A percentile compares a stretch with the other conserved stretches of the same genome.
These are phyloP conservation scores for Cerastoderma edule DNA, from an alignment of 2,888 invertebrate genomes.

Conservation along the genomic window DNA sequence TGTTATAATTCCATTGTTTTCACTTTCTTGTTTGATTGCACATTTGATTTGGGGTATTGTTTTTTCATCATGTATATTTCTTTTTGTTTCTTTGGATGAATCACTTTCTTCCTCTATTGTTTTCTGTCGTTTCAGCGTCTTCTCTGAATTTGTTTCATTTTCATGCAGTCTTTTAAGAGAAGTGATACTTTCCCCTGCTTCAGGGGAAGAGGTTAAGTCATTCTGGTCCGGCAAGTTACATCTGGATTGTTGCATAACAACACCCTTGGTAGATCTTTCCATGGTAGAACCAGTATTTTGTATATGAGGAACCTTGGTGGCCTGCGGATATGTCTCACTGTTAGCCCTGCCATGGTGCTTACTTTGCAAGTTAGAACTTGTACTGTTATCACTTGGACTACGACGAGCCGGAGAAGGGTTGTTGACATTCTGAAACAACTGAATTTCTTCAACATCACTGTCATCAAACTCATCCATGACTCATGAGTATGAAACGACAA, in stretches of 20 bases:
- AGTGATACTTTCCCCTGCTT: background rate
- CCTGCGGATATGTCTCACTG: no score
- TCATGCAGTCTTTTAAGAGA: background rate
- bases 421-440: background rate
- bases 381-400: no score
- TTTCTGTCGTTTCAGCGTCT: background rate
- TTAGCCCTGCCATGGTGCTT: no score
- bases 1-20: no score
- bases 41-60: background rate
- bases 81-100: background rate
- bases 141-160: background rate
- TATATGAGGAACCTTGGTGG: no score
- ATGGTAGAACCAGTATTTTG: no score
- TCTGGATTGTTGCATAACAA: background rate
- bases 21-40: background rate
- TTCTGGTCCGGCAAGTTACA: background rate
- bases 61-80: background rate
- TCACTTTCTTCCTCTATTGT: background rate
- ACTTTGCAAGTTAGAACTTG: no score
- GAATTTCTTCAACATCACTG: conserved; percentile 18
- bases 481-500: no score
- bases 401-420: no score
- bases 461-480: conserved; percentile 21
- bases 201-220: no score
- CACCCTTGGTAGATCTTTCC: no score